These are phyloP conservation scores for Gymnocephalus cernua DNA, from an alignment of 2,113 vertebrate species.

Conservation along the genomic window DNA sequence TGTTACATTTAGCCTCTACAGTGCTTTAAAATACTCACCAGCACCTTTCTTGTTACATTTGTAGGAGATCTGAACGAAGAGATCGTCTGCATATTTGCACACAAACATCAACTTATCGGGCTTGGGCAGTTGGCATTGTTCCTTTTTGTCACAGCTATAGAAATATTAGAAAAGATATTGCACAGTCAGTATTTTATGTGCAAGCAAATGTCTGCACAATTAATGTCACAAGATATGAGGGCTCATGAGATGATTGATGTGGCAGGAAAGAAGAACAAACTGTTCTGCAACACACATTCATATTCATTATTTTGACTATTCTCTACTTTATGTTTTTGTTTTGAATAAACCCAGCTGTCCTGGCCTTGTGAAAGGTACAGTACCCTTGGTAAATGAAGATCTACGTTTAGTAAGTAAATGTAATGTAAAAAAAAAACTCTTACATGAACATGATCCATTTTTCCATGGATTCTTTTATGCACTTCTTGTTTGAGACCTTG, in stretches of 20 bases:
- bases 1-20: neutral
- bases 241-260: too few relatives aligned
- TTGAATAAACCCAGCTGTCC: too few relatives aligned
- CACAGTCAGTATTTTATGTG: neutral
- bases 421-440: neutral
- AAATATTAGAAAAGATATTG: neutral
- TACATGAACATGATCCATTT: fast-evolving
- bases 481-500: fast-evolving
- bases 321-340: too few relatives aligned
- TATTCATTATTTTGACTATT: too few relatives aligned
- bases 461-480: fast-evolving
- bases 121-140: neutral
- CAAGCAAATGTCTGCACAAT: too few relatives aligned
- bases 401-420: neutral
- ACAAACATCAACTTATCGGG: fast-evolving
- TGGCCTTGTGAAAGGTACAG: too few relatives aligned
- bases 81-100: fast-evolving
- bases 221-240: too few relatives aligned
- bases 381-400: neutral
- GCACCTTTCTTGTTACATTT: fast-evolving
- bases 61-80: neutral
- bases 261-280: too few relatives aligned
- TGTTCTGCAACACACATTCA: too few relatives aligned
- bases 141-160: neutral
- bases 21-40: neutral